phyloP scores from a whole-genome alignment of 2,113 vertebrate genomes.

The Heterotilapia buettikoferi region DNA sequence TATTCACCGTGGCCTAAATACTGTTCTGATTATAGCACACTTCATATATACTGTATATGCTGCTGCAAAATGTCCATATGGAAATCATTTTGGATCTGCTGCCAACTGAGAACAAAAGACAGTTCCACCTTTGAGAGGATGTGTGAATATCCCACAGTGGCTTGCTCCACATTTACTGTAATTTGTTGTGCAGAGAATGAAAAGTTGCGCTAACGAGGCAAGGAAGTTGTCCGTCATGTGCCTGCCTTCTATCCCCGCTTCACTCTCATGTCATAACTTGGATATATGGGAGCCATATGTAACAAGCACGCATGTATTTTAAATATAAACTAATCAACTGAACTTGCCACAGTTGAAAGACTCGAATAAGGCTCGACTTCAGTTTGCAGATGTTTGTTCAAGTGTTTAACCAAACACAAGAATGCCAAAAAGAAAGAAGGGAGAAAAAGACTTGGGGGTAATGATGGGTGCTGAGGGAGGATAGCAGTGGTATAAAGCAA shows the following conservation, averaged over 20 bases:
- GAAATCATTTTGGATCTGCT: slow-evolving; percentile 25
- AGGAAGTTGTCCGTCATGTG: background rate
- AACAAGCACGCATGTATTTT: background rate
- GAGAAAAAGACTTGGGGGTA: background rate
- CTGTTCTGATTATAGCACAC: slow-evolving; percentile 2
- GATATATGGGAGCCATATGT: too few relatives aligned
- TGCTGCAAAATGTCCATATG: slow-evolving; percentile 20
- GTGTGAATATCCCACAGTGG: slow-evolving; percentile 40
- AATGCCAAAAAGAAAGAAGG: background rate
- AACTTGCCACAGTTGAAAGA: background rate
- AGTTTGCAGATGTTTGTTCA: background rate
- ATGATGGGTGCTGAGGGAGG: slow-evolving; percentile 3
- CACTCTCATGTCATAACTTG: background rate
- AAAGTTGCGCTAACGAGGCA: background rate
- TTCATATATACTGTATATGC: background rate
- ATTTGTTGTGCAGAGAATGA: background rate
- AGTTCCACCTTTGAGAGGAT: slow-evolving; percentile 24
- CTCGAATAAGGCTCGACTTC: background rate
- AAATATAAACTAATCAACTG: slow-evolving; percentile 6
- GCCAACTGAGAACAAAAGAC: slow-evolving; percentile 43
- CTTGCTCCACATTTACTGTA: slow-evolving; percentile 44
- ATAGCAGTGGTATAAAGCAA: slow-evolving; percentile 52
- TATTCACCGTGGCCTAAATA: slow-evolving; percentile 8
- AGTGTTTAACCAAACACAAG: background rate
- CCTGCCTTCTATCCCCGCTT: background rate